Base-by-base conservation (phyloP, 2,113 vertebrate genomes). In the Eleginops maclovinus region DNA sequence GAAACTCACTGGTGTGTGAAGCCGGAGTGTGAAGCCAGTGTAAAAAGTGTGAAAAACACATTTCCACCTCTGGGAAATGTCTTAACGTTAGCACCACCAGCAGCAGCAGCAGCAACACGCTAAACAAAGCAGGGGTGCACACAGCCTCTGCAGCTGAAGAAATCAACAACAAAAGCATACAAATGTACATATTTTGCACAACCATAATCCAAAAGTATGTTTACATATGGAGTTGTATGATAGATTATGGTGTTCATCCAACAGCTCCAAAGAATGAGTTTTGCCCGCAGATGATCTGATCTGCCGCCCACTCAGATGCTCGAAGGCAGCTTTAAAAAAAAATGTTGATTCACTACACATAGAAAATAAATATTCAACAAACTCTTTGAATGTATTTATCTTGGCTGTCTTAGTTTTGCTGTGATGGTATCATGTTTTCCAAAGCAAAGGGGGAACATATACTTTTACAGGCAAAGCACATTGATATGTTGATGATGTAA, bases 11-110 rank as follows among this genome's bases (percentile, higher is more conserved):
- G 16, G 79, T 70, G 87, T 6, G 17, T 87, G 75, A 77, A 76
- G 53, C 54, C 22, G n/a, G n/a, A 4, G 16, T 60, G 47, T 40
- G n/a, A 77, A 76, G 53, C 54, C 22, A 4, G 16, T 60, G 47
- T 40, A 69, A 49, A 67, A 74, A 80, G 79, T 51, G 62, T 63
- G 49, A 62, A 67, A 72, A 88, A 86, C 71, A 81, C n/a, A 59
- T 81, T 78, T 85, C 36, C 66, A 80, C 87, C 82, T 75, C 70
- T 79, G 87, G 77, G 87, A 89, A 53, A 76, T 61, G 43, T 69
- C 82, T 80, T 24, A 83, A 56, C 71, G 49, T 73, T 64, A 83
- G 51, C 80, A 85, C 49, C 82, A 89, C 77, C 74, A 82, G 26
- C 47, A 79, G 43, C 43, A 13, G 13, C 43, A 44, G 43, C 13